phyloP scores from a whole-genome alignment of 2,113 vertebrate genomes.

The Ptilorrhoa leucosticta region DNA sequence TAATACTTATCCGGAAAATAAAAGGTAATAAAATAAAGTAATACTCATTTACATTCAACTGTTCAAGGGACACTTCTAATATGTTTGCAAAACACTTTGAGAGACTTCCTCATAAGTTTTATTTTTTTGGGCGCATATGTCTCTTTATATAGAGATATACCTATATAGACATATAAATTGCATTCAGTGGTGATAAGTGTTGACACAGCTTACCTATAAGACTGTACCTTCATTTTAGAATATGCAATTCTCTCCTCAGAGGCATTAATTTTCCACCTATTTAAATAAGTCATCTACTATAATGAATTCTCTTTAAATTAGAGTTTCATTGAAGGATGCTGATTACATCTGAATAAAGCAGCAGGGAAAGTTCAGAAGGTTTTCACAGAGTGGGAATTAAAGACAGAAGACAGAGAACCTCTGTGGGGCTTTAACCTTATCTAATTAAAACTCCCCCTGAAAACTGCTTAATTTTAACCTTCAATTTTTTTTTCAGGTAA shows the following conservation, averaged over 20 bases:
- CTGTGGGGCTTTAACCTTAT: constrained; percentile 34
- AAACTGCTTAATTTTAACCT: constrained; percentile 28
- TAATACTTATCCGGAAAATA: not conserved
- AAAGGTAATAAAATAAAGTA: not conserved
- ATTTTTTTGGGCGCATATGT: not conserved
- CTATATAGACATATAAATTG: not conserved
- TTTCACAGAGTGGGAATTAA: constrained; percentile 39
- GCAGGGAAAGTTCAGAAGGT: constrained; percentile 49
- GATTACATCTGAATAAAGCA: constrained; percentile 55
- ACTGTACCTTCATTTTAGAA: not conserved
- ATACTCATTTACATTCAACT: not conserved
- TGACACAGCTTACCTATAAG: not conserved
- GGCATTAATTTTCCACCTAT: constrained; percentile 4
- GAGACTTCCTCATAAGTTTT: not conserved
- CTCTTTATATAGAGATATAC: not conserved
- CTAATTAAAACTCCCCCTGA: constrained; percentile 41
- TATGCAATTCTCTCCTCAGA: not conserved
- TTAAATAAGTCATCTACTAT: constrained; percentile 31
- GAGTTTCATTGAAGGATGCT: constrained; percentile 33
- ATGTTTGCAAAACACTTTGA: not conserved
- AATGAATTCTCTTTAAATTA: constrained; percentile 58
- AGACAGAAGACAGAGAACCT: constrained; percentile 43
- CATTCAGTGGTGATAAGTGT: not conserved
- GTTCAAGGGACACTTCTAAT: not conserved
- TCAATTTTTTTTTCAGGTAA: not conserved